These are phyloP conservation scores for Ahaetulla prasina DNA, from an alignment of 2,113 vertebrate species.

Conservation along the genomic window DNA sequence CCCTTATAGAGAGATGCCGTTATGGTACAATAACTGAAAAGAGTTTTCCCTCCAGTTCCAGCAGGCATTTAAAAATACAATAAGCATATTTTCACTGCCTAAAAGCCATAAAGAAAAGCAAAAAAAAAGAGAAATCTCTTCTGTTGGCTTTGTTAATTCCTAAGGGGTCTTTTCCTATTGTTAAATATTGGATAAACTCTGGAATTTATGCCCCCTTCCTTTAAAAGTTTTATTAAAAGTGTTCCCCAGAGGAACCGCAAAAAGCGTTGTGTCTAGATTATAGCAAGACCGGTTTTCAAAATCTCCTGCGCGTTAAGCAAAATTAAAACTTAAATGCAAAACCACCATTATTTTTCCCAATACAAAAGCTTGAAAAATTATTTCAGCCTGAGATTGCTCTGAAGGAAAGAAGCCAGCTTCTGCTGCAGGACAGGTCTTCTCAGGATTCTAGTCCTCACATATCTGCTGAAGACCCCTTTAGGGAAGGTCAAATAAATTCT, in stretches of 20 bases:
- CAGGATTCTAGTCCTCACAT: neutral
- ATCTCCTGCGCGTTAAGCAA: neutral
- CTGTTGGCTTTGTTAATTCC: neutral
- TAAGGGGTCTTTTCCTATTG: neutral
- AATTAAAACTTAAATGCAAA: neutral
- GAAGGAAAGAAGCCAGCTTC: neutral
- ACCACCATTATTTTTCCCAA: neutral
- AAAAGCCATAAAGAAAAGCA: neutral
- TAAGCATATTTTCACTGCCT: neutral
- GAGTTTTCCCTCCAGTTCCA: neutral
- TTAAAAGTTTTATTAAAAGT: slow-evolving; percentile 1
- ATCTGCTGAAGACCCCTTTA: neutral
- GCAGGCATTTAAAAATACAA: neutral
- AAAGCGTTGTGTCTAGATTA: neutral
- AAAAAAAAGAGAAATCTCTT: neutral
- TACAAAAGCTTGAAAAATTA: neutral
- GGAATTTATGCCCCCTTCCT: neutral
- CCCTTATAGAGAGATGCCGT: neutral
- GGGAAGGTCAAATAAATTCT: neutral
- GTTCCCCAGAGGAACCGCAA: neutral
- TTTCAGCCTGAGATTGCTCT: neutral
- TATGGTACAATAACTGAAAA: neutral
- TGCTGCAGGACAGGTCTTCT: neutral
- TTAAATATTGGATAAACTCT: neutral
- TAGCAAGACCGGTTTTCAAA: neutral